These are phyloP conservation scores for Anaspis maculata DNA, from an alignment of 2,888 invertebrate genomes.

Conservation along the genomic window DNA sequence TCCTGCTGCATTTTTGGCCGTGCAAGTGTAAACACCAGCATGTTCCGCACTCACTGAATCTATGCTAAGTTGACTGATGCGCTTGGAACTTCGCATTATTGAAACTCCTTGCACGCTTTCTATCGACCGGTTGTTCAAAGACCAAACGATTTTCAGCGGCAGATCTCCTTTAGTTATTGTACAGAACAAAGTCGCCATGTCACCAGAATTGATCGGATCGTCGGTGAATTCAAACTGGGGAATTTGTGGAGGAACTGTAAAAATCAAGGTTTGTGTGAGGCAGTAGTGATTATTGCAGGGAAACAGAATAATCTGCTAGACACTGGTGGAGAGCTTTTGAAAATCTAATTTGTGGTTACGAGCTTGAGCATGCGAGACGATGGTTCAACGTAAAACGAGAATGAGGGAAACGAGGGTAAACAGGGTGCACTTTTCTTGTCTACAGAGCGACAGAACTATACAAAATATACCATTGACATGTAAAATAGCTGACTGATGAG, in stretches of 20 bases:
- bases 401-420: too few species aligned
- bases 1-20: conserved; percentile 58
- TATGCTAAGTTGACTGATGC: conserved; percentile 50
- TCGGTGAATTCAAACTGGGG: background rate
- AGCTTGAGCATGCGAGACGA: too few species aligned
- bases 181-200: conserved; percentile 47
- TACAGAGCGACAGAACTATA: conserved; percentile 27
- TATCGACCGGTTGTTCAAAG: conserved; percentile 41
- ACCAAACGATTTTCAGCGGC: conserved; percentile 28
- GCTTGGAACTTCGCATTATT: conserved; percentile 43
- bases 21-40: conserved; percentile 64
- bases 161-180: conserved; percentile 68
- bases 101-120: conserved; percentile 45
- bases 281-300: conserved; percentile 48
- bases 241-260: background rate
- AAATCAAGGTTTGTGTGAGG: too few species aligned
- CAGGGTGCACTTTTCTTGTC: too few species aligned
- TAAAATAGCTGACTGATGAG: conserved; percentile 41
- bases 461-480: conserved; percentile 53
- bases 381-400: too few species aligned
- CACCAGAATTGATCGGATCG: background rate
- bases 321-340: too few species aligned
- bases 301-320: conserved; percentile 17
- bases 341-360: too few species aligned
- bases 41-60: conserved; percentile 58